Evolutionary conservation across 2,797 vertebrate species (phyloP), one percentile per base, ranked within the genome.

Genomic region (Acanthurus lineatus): DNA sequence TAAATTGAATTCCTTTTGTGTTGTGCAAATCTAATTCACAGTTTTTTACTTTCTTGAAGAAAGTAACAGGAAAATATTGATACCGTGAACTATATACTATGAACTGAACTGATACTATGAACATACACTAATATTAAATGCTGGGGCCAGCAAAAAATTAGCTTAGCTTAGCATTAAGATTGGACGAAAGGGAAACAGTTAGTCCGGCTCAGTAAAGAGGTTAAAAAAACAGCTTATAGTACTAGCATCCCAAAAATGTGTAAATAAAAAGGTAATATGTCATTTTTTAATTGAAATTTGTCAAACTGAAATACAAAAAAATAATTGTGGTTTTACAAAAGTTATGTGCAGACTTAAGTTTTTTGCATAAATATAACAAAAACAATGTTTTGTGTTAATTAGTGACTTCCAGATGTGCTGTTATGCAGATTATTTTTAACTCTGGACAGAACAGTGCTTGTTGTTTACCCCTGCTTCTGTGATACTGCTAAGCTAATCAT

Each of bases 351-450:
- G 15, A 62, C 20, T 56, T 15, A 20, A 32, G 10, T 48, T 40
- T 40, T 40, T 6, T 40, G 16, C 45, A 60, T 9, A 3, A 32
- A 66, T 54, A 9, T 61, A 73, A 68, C 53, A 73, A 67, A 56
- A 15, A 59, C n/a, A 7, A 40, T 15, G 9, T 63, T 54, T 22
- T 0, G 19, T 62, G 32, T 71, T 60, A 49, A 78, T 72, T 28
- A 54, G 20, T 56, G 32, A 71, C 22, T 48, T 56, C 62, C 54
- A 60, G 44, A 62, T 4, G 19, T 40, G 52, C 61, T 52, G 25
- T 4, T n/a, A 6, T 38, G 44, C 35, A 45, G 49, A 47, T 40
- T 47, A 28, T 19, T 14, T 48, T 1, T 9, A 53, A 77, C 20
- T 28, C 42, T 66, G 56, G 22, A 70, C 25, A 22, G 10, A 48